These are phyloP conservation scores for Xylophagus ater DNA, from an alignment of 2,888 invertebrate species.

Conservation along the genomic window DNA sequence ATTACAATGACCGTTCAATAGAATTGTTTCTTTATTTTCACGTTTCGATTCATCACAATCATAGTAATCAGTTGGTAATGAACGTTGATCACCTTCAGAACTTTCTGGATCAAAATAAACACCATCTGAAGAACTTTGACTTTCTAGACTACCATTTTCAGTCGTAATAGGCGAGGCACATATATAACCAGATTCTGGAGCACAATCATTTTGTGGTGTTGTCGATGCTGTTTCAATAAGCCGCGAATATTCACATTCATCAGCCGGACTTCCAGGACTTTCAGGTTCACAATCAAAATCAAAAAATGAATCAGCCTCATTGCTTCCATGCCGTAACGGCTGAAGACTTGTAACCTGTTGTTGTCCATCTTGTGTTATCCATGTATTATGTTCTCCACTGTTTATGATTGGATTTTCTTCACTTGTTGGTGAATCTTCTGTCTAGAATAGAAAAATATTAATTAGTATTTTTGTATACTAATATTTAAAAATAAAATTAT, in stretches of 20 bases:
- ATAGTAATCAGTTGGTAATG: constrained; percentile 17
- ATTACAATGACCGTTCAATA: constrained; percentile 8
- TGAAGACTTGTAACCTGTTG: constrained; percentile 41
- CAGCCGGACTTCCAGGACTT: constrained; percentile 59
- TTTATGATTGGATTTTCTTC: constrained; percentile 35
- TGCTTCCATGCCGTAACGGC: constrained; percentile 39
- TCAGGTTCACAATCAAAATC: constrained; percentile 55
- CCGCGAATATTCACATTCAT: constrained; percentile 46
- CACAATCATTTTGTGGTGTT: constrained; percentile 40
- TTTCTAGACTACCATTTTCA: constrained; percentile 28
- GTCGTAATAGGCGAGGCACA: constrained; percentile 38
- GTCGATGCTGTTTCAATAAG: constrained; percentile 44
- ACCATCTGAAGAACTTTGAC: constrained; percentile 42
- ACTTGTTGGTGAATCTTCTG: constrained; percentile 27
- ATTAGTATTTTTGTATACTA: background rate
- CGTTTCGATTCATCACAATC: constrained; percentile 19
- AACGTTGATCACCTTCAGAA: constrained; percentile 23
- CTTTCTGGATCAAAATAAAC: constrained; percentile 41
- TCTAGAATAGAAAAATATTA: constrained; percentile 22
- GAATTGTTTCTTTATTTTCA: constrained; percentile 8
- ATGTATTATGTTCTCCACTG: constrained; percentile 31
- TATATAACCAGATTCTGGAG: constrained; percentile 41
- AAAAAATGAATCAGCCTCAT: constrained; percentile 49
- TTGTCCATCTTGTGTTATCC: constrained; percentile 32
- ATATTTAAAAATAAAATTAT: background rate